Conservation (phyloP, 2,113 vertebrate species). For the Rhinolophus sinicus region DNA sequence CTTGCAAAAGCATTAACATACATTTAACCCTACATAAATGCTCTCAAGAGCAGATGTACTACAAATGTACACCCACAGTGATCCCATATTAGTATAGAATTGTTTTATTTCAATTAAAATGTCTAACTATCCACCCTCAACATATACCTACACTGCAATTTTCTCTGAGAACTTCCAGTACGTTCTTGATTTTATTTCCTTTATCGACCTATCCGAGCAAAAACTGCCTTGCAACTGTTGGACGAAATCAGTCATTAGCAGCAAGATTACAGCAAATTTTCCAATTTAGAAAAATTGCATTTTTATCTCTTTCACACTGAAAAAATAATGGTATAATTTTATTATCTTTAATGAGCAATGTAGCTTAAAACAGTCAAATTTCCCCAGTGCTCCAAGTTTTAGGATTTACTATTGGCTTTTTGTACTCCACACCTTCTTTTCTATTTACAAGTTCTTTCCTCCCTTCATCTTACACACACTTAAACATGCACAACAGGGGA, state of each 20-base stretch:
- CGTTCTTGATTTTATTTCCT: constrained; percentile 84
- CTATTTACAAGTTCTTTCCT: background rate
- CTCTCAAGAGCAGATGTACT: constrained; percentile 82
- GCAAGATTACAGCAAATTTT: constrained; percentile 86
- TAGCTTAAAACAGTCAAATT: constrained; percentile 75
- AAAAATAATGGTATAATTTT: constrained; percentile 82
- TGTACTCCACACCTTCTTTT: constrained; percentile 44
- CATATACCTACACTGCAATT: constrained; percentile 87
- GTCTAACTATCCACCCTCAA: constrained; percentile 86
- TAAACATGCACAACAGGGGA: background rate
- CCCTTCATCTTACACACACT: background rate
- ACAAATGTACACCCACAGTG: constrained; percentile 85
- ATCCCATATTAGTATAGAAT: constrained; percentile 84
- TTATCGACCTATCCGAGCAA: constrained; percentile 84
- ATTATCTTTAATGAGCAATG: constrained; percentile 78
- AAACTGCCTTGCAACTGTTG: constrained; percentile 83
- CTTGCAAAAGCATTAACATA: constrained; percentile 84
- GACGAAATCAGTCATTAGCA: constrained; percentile 87
- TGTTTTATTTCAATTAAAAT: constrained; percentile 88
- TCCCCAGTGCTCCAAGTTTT: constrained; percentile 53
- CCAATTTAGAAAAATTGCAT: constrained; percentile 85
- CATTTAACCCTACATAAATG: constrained; percentile 83
- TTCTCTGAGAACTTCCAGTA: constrained; percentile 84
- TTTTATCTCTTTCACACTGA: constrained; percentile 77
- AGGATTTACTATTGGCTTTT: constrained; percentile 44